Percentiles rank a stretch among this genome's conserved stretches.
Conservation (phyloP, 2,888 invertebrate species). For the Cheiracanthium punctorium region DNA sequence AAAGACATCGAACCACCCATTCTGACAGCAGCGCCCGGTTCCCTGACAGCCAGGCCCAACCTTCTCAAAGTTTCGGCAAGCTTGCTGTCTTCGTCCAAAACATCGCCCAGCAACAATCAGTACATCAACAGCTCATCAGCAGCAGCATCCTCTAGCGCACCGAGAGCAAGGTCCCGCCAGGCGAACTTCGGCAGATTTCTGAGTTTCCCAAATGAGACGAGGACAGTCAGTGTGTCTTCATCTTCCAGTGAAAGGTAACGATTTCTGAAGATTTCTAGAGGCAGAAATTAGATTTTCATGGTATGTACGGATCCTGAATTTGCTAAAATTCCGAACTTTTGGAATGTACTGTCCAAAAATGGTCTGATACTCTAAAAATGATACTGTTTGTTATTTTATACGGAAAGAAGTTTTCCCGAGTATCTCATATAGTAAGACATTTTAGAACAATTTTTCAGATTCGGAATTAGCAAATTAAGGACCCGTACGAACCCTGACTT, state of each 20-base stretch:
- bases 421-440: no score
- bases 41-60: constrained; percentile 10
- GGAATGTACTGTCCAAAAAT: no score
- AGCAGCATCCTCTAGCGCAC: neutral
- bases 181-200: constrained; percentile 21
- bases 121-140: neutral
- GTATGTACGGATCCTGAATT: no score
- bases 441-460: no score
- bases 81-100: constrained; percentile 35
- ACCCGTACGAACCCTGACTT: no score
- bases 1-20: constrained; percentile 45
- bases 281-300: no score
- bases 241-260: constrained; percentile 43
- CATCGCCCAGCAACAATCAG: neutral
- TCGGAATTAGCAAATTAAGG: no score
- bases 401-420: no score
- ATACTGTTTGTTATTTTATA: no score
- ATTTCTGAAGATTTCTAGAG: no score
- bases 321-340: no score
- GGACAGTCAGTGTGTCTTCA: neutral
- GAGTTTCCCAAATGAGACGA: neutral
- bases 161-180: neutral
- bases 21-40: constrained; percentile 36
- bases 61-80: constrained; percentile 45
- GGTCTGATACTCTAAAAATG: no score